Evolutionary conservation across 2,113 vertebrate genomes (phyloP).

Genomic region (Oxygymnocypris stewartii): DNA sequence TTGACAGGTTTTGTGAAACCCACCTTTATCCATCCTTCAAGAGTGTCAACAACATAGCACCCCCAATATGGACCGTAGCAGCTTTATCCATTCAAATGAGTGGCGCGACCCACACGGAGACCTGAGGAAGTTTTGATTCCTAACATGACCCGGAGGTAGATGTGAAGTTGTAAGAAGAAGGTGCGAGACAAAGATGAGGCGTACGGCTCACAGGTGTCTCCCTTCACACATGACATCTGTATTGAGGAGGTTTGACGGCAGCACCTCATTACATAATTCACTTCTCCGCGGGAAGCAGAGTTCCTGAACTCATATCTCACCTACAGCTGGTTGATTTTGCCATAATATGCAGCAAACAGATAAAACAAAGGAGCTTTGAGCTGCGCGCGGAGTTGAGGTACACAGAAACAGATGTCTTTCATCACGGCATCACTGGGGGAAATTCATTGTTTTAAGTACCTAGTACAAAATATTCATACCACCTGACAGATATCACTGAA

Average conservation of each 20-base stretch:
- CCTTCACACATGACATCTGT: neutral
- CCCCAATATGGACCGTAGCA: neutral
- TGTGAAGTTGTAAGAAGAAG: constrained; percentile 3
- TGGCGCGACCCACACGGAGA: neutral
- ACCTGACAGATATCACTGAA: neutral
- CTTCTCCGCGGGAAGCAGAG: neutral
- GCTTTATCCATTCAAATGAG: neutral
- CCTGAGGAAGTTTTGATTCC: neutral
- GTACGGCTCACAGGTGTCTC: neutral
- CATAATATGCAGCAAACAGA: neutral
- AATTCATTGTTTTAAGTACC: neutral
- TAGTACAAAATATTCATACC: neutral
- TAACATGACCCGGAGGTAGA: neutral
- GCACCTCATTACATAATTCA: constrained; percentile 6
- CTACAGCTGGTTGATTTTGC: neutral
- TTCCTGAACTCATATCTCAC: neutral
- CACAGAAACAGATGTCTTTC: constrained; percentile 33
- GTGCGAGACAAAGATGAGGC: constrained; percentile 2
- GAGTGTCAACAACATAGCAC: neutral
- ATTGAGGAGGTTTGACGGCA: neutral
- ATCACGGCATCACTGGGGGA: neutral
- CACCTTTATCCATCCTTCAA: neutral
- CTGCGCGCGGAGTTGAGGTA: neutral
- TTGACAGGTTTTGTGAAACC: neutral
- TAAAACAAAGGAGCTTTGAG: neutral